Conservation (phyloP, 2,113 vertebrate genomes). For the Ailurus styani region DNA sequence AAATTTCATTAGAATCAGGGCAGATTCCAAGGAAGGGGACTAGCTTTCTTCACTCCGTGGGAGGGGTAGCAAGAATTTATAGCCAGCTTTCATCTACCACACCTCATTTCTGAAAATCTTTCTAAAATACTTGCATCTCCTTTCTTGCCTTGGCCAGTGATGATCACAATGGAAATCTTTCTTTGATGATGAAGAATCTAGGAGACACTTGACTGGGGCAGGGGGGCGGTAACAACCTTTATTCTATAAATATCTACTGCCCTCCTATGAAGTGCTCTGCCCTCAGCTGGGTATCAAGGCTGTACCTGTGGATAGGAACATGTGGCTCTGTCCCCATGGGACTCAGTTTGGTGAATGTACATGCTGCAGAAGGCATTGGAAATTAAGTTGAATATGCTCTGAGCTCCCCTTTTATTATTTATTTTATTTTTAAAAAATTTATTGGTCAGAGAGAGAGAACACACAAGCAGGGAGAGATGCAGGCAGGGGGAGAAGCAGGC, state of each 20-base stretch:
- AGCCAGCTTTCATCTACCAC: neutral
- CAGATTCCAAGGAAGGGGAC: neutral
- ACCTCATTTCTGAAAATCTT: neutral
- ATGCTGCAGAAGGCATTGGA: no score
- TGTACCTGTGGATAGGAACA: neutral
- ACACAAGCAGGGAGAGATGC: neutral
- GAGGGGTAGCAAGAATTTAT: neutral
- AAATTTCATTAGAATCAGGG: neutral
- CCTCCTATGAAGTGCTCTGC: neutral
- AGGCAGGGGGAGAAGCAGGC: neutral
- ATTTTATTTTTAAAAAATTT: neutral
- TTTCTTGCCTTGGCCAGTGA: neutral
- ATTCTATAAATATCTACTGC: neutral
- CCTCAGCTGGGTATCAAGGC: neutral
- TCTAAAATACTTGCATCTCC: neutral
- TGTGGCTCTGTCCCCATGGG: neutral
- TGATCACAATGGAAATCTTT: neutral
- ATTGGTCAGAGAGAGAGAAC: neutral
- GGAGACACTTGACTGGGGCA: no score
- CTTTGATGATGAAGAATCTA: neutral
- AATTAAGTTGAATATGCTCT: neutral
- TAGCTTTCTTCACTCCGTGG: neutral
- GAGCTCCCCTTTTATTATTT: neutral
- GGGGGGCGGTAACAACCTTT: neutral
- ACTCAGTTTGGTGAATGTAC: neutral